These are phyloP conservation scores for Prolemur simus DNA, from an alignment of 2,113 vertebrate genomes.

Conservation along the genomic window DNA sequence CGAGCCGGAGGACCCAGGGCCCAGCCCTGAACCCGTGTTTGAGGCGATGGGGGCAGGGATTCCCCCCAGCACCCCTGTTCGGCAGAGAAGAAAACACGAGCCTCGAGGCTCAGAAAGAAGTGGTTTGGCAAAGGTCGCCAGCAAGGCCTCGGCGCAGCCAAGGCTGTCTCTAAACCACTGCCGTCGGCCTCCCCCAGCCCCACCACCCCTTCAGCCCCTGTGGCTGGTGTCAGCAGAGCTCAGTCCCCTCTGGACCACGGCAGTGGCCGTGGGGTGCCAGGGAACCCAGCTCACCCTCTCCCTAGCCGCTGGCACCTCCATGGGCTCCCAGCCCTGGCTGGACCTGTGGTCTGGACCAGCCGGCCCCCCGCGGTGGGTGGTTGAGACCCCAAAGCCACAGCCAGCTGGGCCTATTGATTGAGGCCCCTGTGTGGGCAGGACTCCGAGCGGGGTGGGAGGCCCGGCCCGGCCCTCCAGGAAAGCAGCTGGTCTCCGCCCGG, in stretches of 20 bases:
- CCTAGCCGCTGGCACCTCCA: background rate
- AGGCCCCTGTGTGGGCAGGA: background rate
- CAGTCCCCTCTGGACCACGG: no score
- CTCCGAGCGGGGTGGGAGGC: background rate
- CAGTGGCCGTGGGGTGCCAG: background rate
- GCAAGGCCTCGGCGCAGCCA: background rate
- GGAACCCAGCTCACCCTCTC: background rate
- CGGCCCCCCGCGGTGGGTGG: background rate
- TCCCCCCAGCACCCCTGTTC: no score
- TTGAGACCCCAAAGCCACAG: conserved; percentile 47
- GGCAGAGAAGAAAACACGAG: background rate
- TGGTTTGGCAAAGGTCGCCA: background rate
- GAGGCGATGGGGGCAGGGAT: background rate
- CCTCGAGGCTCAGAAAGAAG: background rate
- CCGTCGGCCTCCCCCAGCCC: background rate
- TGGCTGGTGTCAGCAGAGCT: background rate
- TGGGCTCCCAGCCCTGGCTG: background rate
- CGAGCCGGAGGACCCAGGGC: background rate
- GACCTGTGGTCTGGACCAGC: conserved; percentile 1
- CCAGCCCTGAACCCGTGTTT: background rate
- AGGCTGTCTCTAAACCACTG: background rate
- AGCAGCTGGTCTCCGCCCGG: background rate
- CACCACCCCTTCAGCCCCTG: accelerated
- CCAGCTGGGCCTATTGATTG: background rate
- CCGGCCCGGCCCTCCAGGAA: background rate